These are phyloP conservation scores for Crotalus helleri DNA, from an alignment of 2,113 vertebrate species.

Conservation along the genomic window DNA sequence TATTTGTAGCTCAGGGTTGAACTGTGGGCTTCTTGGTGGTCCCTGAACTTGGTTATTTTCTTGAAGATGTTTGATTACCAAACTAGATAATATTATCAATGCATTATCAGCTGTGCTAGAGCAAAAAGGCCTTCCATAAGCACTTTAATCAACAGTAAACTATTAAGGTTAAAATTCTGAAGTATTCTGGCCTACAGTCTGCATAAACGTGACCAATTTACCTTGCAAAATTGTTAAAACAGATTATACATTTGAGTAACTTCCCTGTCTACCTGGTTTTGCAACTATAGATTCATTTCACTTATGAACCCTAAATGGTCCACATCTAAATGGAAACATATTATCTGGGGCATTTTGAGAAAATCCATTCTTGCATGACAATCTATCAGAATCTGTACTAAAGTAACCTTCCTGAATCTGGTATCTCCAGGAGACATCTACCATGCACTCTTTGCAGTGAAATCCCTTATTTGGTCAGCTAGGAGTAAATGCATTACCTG, in stretches of 20 bases:
- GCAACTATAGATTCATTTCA: not conserved
- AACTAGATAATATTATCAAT: too few species aligned
- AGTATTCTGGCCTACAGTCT: not conserved
- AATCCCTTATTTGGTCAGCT: not conserved
- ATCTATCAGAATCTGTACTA: not conserved
- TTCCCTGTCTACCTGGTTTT: not conserved
- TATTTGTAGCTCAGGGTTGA: not conserved
- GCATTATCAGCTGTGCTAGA: not conserved
- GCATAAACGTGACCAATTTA: not conserved
- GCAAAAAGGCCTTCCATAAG: not conserved
- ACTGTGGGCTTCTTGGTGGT: not conserved
- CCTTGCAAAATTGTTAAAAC: not conserved
- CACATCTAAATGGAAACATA: not conserved
- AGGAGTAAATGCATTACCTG: not conserved
- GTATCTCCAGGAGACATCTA: not conserved
- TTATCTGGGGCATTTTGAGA: not conserved
- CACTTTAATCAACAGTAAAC: not conserved
- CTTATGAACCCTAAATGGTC: not conserved
- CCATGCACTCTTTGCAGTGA: slow-evolving; percentile 5
- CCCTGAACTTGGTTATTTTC: not conserved
- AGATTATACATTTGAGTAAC: not conserved
- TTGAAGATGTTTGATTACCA: not conserved
- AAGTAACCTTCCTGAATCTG: not conserved
- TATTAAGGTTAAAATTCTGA: not conserved
- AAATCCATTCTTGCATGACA: not conserved